Evolutionary conservation across 1,140 invertebrate genomes (phyloP).

Genomic region (Lasioglossum baleicum): DNA sequence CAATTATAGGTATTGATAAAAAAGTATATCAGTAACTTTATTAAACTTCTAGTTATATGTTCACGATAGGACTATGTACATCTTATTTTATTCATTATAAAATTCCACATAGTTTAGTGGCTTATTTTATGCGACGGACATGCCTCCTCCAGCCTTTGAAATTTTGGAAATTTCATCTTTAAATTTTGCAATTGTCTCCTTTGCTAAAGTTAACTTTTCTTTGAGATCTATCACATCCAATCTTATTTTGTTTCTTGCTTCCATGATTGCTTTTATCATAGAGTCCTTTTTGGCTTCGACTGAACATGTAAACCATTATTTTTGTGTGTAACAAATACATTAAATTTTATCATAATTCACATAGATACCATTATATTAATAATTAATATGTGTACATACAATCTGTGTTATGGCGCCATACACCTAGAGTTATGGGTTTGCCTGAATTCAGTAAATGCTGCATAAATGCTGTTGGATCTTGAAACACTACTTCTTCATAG

Average conservation of each 20-base stretch:
- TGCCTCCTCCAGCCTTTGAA: slow-evolving; percentile 71
- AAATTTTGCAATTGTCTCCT: slow-evolving; percentile 93
- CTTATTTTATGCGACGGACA: slow-evolving; percentile 59
- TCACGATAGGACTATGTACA: slow-evolving; percentile 27
- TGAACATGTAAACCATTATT: slow-evolving; percentile 75
- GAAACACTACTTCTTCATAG: slow-evolving; percentile 99
- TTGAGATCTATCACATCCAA: slow-evolving; percentile 92
- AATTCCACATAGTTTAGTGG: not conserved
- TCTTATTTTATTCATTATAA: slow-evolving; percentile 1
- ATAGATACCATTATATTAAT: too few relatives aligned
- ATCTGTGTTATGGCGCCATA: slow-evolving; percentile 93
- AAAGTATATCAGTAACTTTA: not conserved
- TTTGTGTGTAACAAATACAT: not conserved
- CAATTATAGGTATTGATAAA: not conserved
- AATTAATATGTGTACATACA: slow-evolving; percentile 84
- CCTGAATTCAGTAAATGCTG: slow-evolving; percentile 91
- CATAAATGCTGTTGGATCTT: slow-evolving; percentile 96
- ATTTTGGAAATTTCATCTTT: slow-evolving; percentile 91
- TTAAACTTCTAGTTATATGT: not conserved
- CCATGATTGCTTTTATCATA: slow-evolving; percentile 88
- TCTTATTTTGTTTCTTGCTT: slow-evolving; percentile 91
- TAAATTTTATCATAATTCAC: not conserved
- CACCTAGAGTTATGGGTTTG: slow-evolving; percentile 86
- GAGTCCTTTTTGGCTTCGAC: slow-evolving; percentile 95
- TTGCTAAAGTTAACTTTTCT: slow-evolving; percentile 92